These are phyloP conservation scores for Bugula neritina DNA, from an alignment of 2,888 invertebrate species.

Conservation along the genomic window DNA sequence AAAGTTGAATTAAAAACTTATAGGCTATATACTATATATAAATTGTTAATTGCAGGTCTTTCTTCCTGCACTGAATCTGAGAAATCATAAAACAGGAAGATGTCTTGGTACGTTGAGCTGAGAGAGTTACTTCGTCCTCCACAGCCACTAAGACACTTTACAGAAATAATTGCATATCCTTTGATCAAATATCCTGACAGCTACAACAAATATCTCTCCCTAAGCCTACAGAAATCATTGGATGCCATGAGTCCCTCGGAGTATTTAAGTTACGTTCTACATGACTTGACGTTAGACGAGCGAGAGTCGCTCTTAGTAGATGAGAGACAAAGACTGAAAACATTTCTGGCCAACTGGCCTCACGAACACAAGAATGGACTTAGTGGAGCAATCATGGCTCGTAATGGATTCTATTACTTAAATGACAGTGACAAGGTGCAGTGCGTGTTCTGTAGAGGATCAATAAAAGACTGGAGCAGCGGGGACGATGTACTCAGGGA, in stretches of 20 bases:
- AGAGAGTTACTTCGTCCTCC: not conserved
- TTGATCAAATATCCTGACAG: not conserved
- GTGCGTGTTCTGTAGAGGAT: slow-evolving; percentile 9
- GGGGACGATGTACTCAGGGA: not conserved
- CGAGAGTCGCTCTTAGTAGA: not conserved
- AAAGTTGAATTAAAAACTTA: too few relatives aligned
- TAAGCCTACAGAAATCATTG: not conserved
- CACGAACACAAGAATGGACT: not conserved
- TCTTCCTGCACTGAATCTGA: too few relatives aligned
- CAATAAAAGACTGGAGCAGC: not conserved
- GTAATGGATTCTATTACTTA: slow-evolving; percentile 4
- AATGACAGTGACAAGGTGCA: not conserved
- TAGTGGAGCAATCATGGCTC: not conserved
- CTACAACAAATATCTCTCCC: not conserved
- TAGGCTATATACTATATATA: too few relatives aligned
- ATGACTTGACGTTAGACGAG: not conserved
- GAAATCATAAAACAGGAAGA: too few relatives aligned
- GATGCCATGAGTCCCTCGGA: not conserved
- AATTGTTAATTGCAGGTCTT: too few relatives aligned
- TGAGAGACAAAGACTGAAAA: slow-evolving; percentile 9
- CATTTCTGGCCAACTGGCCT: slow-evolving; percentile 23
- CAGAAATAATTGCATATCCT: not conserved
- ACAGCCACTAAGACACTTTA: not conserved
- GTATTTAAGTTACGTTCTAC: not conserved
- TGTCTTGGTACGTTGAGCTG: not conserved